Conservation (phyloP, 1,140 invertebrate genomes). For the Lucilia sericata region DNA sequence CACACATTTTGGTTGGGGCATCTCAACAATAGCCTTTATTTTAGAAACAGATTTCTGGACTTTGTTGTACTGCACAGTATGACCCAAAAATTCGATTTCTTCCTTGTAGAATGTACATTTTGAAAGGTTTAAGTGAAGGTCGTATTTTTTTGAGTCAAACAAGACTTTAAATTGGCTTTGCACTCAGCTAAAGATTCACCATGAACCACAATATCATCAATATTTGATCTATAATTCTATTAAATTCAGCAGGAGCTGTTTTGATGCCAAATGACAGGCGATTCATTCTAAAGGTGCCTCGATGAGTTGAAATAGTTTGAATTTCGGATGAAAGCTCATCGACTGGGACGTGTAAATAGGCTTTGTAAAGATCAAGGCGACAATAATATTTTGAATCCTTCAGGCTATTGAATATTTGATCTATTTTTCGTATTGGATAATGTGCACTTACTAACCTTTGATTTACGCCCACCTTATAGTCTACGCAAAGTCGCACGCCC, state of each 20-base stretch:
- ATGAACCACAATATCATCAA: constrained; percentile 39
- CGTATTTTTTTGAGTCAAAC: constrained; percentile 36
- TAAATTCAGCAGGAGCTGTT: constrained; percentile 13
- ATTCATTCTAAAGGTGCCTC: not conserved
- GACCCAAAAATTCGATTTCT: constrained; percentile 51
- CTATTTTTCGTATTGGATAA: not conserved
- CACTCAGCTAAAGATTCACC: not conserved
- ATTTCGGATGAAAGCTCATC: not conserved
- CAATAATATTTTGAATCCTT: not conserved
- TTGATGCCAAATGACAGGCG: not conserved
- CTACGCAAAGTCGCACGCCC: too few relatives aligned
- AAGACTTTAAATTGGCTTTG: not conserved
- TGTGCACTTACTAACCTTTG: not conserved
- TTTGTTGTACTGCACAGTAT: constrained; percentile 22
- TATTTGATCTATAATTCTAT: constrained; percentile 10
- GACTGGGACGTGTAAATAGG: not conserved
- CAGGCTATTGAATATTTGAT: not conserved
- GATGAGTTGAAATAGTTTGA: not conserved
- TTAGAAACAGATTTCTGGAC: constrained; percentile 38
- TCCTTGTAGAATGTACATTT: constrained; percentile 50
- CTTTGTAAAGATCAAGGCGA: not conserved
- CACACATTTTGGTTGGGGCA: constrained; percentile 46
- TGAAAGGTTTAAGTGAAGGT: constrained; percentile 46
- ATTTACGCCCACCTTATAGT: too few relatives aligned
- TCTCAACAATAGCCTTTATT: constrained; percentile 50